Evolutionary conservation across 2,797 vertebrate genomes (phyloP), one percentile per base, ranked within the genome.

Genomic region (Valencia hispanica): DNA sequence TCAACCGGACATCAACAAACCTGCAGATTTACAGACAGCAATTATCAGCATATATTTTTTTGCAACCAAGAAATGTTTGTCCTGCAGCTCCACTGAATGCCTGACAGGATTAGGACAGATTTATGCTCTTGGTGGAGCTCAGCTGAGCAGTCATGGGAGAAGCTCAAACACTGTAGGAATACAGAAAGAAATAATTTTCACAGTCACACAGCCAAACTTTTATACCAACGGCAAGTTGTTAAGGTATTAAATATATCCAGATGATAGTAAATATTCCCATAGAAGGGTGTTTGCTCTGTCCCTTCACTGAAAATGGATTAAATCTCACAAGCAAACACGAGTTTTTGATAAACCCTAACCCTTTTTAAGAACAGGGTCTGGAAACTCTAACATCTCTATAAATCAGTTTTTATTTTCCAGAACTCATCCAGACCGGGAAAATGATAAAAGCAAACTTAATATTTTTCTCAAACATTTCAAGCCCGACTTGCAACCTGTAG

Each of bases 81-180:
- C 25, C 70, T 86, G 30, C 68, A 71, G 79, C 88, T 79, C 80
- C 20, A 14, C 70, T 70, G 79, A 84, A 92, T 82, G 81, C 82
- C 86, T 92, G 89, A 92, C 72, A 69, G 91, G 91, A 95, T 94
- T 92, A 94, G 41, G 72, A 79, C 75, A 27, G 65, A 68, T 68
- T 68, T 69, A 77, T 74, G 69, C 50, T 69, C 74, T 83, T 65
- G 68, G 59, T 82, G 57, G 74, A 68, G 72, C 90, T 92, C 87
- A 82, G 89, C 84, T 84, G 86, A 88, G 74, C 61, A 78, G 90
- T 91, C 87, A 92, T 70, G 89, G 84, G 88, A 82, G 86, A 80
- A 84, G 73, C 79, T 81, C 72, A 45, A 73, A 79, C 69, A 8
- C 70, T 8, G 48, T 45, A 71, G 68, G 71, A 80, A 69, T 39